Percentiles rank a stretch among this genome's conserved stretches.
Evolutionary conservation across 2,888 invertebrate species (phyloP).

Genomic region (Cynaeus angustus): DNA sequence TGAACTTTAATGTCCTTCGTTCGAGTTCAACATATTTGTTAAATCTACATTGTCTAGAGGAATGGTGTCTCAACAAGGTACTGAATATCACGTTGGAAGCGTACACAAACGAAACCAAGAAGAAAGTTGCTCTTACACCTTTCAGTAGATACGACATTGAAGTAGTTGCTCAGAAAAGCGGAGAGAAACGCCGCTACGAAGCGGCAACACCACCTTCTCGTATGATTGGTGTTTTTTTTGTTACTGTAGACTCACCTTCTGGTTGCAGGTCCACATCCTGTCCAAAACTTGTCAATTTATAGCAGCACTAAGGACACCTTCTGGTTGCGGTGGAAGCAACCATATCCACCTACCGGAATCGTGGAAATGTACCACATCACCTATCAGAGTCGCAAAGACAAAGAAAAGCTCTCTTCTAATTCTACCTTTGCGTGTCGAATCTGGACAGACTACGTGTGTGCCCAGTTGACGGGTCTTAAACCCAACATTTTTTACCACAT

Average conservation of each 20-base stretch:
- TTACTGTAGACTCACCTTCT: neutral
- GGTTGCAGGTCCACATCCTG: neutral
- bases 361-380: neutral
- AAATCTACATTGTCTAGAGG: too few relatives aligned
- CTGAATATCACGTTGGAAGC: too few relatives aligned
- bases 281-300: neutral
- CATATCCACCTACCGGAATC: constrained; percentile 7
- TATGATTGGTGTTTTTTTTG: too few relatives aligned
- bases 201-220: too few relatives aligned
- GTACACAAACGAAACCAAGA: neutral
- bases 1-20: too few relatives aligned
- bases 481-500: neutral
- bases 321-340: neutral
- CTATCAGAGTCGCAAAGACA: neutral
- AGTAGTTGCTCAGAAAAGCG: neutral
- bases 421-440: neutral
- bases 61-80: too few relatives aligned
- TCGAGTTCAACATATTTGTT: too few relatives aligned
- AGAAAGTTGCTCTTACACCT: neutral
- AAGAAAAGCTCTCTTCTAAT: neutral
- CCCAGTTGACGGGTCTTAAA: neutral
- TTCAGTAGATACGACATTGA: constrained; percentile 3
- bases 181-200: neutral
- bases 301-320: neutral
- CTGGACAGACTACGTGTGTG: constrained; percentile 1